Conservation (phyloP, 2,113 vertebrate species). For the Ammospiza caudacuta region DNA sequence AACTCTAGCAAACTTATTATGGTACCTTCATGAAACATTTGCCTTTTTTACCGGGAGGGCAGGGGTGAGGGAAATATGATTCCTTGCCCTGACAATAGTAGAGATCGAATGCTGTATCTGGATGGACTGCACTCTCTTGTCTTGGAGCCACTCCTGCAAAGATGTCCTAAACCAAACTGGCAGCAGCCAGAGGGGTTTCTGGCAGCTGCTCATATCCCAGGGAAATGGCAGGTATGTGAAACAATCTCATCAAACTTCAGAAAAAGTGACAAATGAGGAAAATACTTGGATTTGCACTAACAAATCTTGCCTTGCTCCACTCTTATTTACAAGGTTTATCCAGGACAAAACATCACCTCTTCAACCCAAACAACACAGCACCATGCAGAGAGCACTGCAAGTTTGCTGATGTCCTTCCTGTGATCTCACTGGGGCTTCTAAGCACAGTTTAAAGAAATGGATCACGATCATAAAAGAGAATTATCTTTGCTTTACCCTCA, state of each 20-base stretch:
- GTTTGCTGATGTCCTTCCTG: not conserved
- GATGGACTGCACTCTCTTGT: not conserved
- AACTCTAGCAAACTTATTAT: slow-evolving; percentile 7
- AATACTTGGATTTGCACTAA: not conserved
- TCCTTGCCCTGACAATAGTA: not conserved
- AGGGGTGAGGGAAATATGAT: not conserved
- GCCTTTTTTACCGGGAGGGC: slow-evolving; percentile 30
- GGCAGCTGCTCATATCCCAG: not conserved
- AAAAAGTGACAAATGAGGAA: not conserved
- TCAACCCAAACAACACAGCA: not conserved
- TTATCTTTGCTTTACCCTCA: not conserved
- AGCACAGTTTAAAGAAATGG: slow-evolving; percentile 17
- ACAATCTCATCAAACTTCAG: not conserved
- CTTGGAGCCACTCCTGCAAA: not conserved
- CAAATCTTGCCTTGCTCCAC: not conserved
- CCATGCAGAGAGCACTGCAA: not conserved
- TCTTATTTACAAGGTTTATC: not conserved
- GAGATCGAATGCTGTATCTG: not conserved
- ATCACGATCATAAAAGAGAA: not conserved
- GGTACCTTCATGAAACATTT: slow-evolving; percentile 36
- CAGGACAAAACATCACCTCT: not conserved
- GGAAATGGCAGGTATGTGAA: not conserved
- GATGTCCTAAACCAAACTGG: not conserved
- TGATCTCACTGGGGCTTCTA: not conserved
- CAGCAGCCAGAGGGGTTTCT: slow-evolving; percentile 30